Base-by-base conservation (phyloP, 2,888 invertebrate genomes). In the Diarsia brunnea region DNA sequence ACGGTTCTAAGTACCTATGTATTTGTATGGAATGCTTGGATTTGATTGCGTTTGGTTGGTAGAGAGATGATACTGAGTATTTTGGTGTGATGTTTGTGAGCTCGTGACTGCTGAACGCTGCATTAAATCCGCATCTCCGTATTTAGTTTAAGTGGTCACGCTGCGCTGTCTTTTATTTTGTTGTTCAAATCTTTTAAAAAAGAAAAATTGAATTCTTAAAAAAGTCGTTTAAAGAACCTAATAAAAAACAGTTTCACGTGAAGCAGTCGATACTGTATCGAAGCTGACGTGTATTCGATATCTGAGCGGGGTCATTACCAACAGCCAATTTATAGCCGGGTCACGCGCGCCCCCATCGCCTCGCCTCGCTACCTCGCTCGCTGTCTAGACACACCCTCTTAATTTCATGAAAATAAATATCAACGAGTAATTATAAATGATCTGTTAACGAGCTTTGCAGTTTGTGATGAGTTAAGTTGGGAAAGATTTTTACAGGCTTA, bases 331-430 rank as follows among this genome's bases (percentile, higher is more conserved):
- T 78, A 82, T 75, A 88, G 73, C 73, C 84, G 72, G 74, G 79
- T 88, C 88, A 88, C 88, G 88, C 75, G 79, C 85, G 88, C 81
- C 79, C 78, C 75, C 73, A 73, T 81, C 78, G 80, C 78, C 69
- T 71, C 72, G 69, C 82, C 78, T 85, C 79, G 73, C 69, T 31
- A 31, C 75, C 69, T 78, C 63, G 47, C 74, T 73, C 61, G 31
- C 81, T 71, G 86, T 86, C 85, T 87, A 89, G 86, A 87, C 89
- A 76, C 76, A 82, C 78, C 82, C 78, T 84, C 76, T 82, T 87
- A 84, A 87, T 84, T 79, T 77, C 67, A 81, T 79, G 72, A 79
- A 83, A 84, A 84, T 84, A 84, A 86, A 79, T 73, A 84, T 60
- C 71, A 66, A 60, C 43, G 19, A 24, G 45, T 77, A 83, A 88